Evolutionary conservation across 2,888 invertebrate species (phyloP), one percentile per base, ranked within the genome.

Genomic region (Loripinus fragilis): DNA sequence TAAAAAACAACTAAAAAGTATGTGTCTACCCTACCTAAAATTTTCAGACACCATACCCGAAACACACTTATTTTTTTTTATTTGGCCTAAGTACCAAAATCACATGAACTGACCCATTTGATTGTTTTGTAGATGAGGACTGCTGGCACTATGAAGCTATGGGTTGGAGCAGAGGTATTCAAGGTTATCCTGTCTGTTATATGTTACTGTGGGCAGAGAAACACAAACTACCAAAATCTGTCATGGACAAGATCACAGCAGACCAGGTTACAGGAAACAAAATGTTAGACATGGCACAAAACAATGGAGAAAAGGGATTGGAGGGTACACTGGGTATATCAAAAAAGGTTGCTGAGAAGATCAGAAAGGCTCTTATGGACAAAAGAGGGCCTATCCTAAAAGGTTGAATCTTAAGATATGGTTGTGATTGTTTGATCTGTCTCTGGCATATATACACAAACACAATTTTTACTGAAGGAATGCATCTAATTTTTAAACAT

Each of bases 191-290:
- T 38, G 65, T 76, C 28, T 60, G 66, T 48, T 85, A 78, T 68
- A 81, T 86, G 83, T 67, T 83, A 60, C 71, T 77, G 73, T 86
- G 86, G 86, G 85, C 83, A 25, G 70, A 75, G 38, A 85, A 80
- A 45, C 82, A 85, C 55, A 71, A 73, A 33, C 73, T 86, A n/a
- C 76, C 80, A 23, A 20, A 48, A 45, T 48, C 48, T 8, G 48
- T 83, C 38, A 78, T 71, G 20, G 76, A 78, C n/a, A 75, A 77
- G 23, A 79, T 86, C 17, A 76, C 64, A 48, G 15, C 74, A 15
- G 72, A 81, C 68, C 69, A 73, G 42, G 67, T 85, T 1, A 81
- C 77, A 35, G 86, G 86, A 0, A 66, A 75, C 45, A 35, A 52
- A 25, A 35, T 86, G 55, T 38, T 85, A 41, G 74, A 76, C 30